Evolutionary conservation across 2,797 vertebrate genomes (phyloP).

Genomic region (Mus minutoides): DNA sequence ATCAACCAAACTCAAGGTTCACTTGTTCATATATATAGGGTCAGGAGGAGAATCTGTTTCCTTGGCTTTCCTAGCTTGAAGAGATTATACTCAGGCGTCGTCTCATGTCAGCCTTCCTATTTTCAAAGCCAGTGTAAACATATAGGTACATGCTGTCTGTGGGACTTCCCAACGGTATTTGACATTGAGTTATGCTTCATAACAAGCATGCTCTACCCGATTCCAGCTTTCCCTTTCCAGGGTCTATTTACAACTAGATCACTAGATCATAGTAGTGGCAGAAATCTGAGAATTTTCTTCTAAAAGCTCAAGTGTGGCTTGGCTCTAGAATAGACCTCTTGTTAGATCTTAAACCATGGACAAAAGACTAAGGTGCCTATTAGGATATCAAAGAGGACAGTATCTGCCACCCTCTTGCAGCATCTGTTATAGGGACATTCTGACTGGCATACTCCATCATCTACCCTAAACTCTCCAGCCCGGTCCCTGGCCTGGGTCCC

Average conservation of each 20-base stretch:
- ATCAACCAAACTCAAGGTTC: not conserved
- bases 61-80: not conserved
- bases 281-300: not conserved
- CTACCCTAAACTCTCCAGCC: not conserved
- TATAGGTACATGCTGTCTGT: not conserved
- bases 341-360: not conserved
- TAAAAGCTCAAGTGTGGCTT: not conserved
- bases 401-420: not conserved
- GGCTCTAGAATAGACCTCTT: not conserved
- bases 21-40: not conserved
- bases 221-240: not conserved
- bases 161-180: not conserved
- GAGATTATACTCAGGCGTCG: not conserved
- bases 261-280: not conserved
- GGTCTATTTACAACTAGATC: not conserved
- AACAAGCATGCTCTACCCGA: not conserved
- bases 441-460: too few species aligned
- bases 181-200: not conserved
- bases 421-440: not conserved
- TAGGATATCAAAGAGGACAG: not conserved
- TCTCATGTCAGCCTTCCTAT: accelerated
- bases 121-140: not conserved
- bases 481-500: not conserved
- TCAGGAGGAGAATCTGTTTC: not conserved
- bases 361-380: not conserved